Evolutionary conservation across 2,888 invertebrate genomes (phyloP).

Genomic region (Mythimna impura): DNA sequence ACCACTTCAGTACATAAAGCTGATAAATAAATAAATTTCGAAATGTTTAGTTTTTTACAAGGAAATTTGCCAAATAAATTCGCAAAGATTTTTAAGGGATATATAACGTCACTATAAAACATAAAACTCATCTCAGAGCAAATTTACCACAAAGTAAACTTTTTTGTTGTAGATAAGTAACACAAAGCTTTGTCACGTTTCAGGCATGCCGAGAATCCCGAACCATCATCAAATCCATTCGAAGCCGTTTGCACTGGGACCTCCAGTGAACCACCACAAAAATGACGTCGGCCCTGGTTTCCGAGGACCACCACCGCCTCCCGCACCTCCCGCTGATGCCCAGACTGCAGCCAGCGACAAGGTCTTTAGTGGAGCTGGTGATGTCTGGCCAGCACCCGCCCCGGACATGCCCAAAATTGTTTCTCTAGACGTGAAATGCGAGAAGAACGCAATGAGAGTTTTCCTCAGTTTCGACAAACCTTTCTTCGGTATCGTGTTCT

Average conservation of each 20-base stretch:
- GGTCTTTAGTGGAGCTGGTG: slow-evolving; percentile 91
- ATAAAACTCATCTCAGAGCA: too few relatives aligned
- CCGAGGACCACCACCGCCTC: slow-evolving; percentile 92
- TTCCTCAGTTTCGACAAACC: slow-evolving; percentile 98
- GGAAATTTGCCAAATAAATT: too few relatives aligned
- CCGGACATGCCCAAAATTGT: slow-evolving; percentile 98
- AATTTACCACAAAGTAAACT: background rate
- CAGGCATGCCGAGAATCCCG: slow-evolving; percentile 88
- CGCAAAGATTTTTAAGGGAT: background rate
- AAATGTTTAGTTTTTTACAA: too few relatives aligned
- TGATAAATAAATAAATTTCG: too few relatives aligned
- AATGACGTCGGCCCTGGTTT: slow-evolving; percentile 91
- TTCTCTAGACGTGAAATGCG: slow-evolving; percentile 97
- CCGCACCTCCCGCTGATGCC: slow-evolving; percentile 84
- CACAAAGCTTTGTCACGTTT: slow-evolving; percentile 59
- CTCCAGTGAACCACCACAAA: slow-evolving; percentile 87
- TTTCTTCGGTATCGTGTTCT: slow-evolving; percentile 98
- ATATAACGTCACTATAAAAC: background rate
- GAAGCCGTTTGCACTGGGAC: slow-evolving; percentile 85
- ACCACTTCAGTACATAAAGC: too few relatives aligned
- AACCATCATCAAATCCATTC: slow-evolving; percentile 88
- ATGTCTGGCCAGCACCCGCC: slow-evolving; percentile 96
- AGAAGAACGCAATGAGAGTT: slow-evolving; percentile 98
- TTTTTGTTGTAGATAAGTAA: background rate
- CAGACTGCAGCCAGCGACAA: slow-evolving; percentile 91